Evolutionary conservation across 2,888 invertebrate species (phyloP).

Genomic region (Anticlea derivata): DNA sequence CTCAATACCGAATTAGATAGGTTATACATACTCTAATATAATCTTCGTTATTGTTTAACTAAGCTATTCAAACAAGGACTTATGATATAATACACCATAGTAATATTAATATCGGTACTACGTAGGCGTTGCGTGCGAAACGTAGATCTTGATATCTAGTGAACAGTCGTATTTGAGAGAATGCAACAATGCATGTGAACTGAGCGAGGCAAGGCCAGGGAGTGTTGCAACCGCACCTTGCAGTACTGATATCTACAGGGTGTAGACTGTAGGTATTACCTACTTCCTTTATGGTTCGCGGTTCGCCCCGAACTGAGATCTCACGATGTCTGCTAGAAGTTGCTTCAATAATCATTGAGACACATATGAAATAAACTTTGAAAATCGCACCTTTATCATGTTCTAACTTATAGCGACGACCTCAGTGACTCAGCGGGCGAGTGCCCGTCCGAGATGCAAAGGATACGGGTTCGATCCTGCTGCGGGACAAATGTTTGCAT

Average conservation of each 20-base stretch:
- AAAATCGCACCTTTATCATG: no score
- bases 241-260: conserved; percentile 21
- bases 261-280: not conserved
- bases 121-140: conserved; percentile 32
- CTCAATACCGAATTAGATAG: no score
- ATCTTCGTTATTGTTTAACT: not conserved
- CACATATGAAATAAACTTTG: no score
- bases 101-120: conserved; percentile 15
- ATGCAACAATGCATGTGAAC: conserved; percentile 41
- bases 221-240: conserved; percentile 37
- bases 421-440: no score
- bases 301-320: no score
- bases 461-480: no score
- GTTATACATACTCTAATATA: not conserved
- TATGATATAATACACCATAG: conserved; percentile 21
- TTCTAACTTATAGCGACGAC: no score
- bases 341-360: no score
- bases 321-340: no score
- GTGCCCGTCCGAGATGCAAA: no score
- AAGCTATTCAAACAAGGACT: conserved; percentile 2
- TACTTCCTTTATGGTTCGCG: no score
- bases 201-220: conserved; percentile 38
- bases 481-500: no score
- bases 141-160: conserved; percentile 33
- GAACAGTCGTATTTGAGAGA: conserved; percentile 33